A percentile compares a stretch with the other conserved stretches of the same genome.
These are phyloP conservation scores for Psittacara wagleri DNA, from an alignment of 2,113 vertebrate species.

Conservation along the genomic window DNA sequence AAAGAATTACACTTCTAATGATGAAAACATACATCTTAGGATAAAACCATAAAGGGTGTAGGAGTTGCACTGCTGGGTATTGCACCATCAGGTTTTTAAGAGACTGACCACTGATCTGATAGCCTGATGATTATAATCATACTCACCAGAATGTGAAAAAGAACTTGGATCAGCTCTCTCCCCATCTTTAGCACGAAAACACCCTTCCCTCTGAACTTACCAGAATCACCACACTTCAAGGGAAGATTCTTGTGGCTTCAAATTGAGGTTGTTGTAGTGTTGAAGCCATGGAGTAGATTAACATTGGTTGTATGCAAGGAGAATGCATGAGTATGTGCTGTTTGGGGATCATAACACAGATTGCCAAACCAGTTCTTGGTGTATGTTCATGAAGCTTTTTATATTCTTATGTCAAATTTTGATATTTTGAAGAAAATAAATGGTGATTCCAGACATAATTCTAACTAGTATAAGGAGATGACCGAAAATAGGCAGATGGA, in stretches of 20 bases:
- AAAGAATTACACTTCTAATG: neutral
- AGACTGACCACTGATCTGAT: neutral
- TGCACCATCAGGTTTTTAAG: neutral
- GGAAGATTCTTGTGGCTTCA: rapidly evolving
- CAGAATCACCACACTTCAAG: neutral
- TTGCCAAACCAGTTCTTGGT: neutral
- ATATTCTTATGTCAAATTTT: neutral
- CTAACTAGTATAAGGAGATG: neutral
- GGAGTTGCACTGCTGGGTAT: neutral
- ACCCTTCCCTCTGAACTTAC: neutral
- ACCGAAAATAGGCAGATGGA: neutral
- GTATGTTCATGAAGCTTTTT: neutral
- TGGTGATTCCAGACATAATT: neutral
- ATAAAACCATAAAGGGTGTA: neutral
- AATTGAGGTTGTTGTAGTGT: neutral
- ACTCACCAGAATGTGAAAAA: neutral
- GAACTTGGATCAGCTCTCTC: neutral
- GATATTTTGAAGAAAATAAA: neutral
- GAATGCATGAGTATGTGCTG: neutral
- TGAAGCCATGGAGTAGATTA: neutral
- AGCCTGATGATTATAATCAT: neutral
- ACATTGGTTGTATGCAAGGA: neutral
- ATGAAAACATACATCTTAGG: neutral
- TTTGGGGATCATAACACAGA: neutral
- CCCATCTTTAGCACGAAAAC: no score